Evolutionary conservation across 2,888 invertebrate genomes (phyloP), one percentile per base, ranked within the genome.

Genomic region (Protodeltote pygarga): DNA sequence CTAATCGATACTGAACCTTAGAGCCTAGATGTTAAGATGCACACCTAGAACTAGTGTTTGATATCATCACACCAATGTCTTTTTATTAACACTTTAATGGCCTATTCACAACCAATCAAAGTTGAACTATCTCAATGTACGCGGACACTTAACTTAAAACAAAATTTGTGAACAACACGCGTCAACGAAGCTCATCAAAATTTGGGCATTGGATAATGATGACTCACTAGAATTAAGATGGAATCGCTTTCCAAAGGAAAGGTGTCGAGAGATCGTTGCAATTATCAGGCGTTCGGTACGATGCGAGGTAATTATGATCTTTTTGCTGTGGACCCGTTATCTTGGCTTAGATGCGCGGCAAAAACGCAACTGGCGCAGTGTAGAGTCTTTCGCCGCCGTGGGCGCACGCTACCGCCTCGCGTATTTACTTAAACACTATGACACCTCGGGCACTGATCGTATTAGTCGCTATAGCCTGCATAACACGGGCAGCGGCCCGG

Each of bases 231-330:
- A 87, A 87, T 87, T 80, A 85, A 87, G 83, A 83, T 79, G 66
- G 79, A 73, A 84, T 82, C 81, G 86, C 91, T 91, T 91, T 91
- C 91, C 87, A 88, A 89, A 83, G 81, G 91, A 91, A 91, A 91
- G 90, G 90, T 89, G 88, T 76, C 81, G 83, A 83, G 86, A 85
- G 83, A 79, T 79, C 77, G 80, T 71, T 80, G 88, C 85, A 88
- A 89, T 90, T 88, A 90, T 81, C 83, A 76, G 71, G 65, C 76
- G 76, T 69, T 68, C 71, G 70, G 73, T 74, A 72, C 78, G 79
- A 81, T 75, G 81, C 76, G 79, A 77, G 81, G 87, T 85, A 87
- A 87, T 89, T 87, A 88, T 79, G 83, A 89, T 89, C 86, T 90
- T 91, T 91, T 91, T 91, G 89, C 90, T 67, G 74, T 76, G 81